Evolutionary conservation across 2,113 vertebrate genomes (phyloP).

Genomic region (Lethenteron reissneri): DNA sequence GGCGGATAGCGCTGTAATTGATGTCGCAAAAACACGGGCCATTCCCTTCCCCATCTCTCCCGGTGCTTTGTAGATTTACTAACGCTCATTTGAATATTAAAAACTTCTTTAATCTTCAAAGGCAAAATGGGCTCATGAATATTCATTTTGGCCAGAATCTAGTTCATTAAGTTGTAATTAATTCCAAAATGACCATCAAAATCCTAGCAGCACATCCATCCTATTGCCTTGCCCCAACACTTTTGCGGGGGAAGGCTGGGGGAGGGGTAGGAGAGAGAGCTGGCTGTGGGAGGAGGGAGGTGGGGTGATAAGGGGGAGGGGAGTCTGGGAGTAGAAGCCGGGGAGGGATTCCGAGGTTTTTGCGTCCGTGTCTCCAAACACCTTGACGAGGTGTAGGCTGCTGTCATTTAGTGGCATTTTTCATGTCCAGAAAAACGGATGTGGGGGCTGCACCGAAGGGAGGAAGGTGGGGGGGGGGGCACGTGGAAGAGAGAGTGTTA

Average conservation of each 20-base stretch:
- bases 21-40: too few species aligned
- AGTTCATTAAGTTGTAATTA: conserved; percentile 99
- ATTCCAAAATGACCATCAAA: conserved; percentile 99
- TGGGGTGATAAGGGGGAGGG: conserved; percentile 11
- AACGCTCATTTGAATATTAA: conserved; percentile 99
- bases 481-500: conserved; percentile 30
- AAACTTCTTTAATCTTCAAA: conserved; percentile 99
- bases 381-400: too few species aligned
- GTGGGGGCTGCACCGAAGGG: too few species aligned
- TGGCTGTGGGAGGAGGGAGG: conserved; percentile 19
- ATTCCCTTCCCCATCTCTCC: too few species aligned
- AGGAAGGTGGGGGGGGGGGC: too few species aligned
- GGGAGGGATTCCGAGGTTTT: conserved; percentile 28
- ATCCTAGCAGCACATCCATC: background rate
- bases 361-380: too few species aligned
- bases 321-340: conserved; percentile 7
- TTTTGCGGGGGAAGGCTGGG: conserved; percentile 33
- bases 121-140: conserved; percentile 99
- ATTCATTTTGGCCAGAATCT: conserved; percentile 99
- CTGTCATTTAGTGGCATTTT: too few species aligned
- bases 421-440: too few species aligned
- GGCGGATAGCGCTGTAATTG: too few species aligned
- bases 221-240: too few species aligned
- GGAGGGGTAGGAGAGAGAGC: conserved; percentile 30
- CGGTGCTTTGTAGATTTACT: conserved; percentile 46